Percentiles rank a stretch among this genome's conserved stretches.
These are phyloP conservation scores for Helicoverpa assulta DNA, from an alignment of 2,888 invertebrate genomes.

Conservation along the genomic window DNA sequence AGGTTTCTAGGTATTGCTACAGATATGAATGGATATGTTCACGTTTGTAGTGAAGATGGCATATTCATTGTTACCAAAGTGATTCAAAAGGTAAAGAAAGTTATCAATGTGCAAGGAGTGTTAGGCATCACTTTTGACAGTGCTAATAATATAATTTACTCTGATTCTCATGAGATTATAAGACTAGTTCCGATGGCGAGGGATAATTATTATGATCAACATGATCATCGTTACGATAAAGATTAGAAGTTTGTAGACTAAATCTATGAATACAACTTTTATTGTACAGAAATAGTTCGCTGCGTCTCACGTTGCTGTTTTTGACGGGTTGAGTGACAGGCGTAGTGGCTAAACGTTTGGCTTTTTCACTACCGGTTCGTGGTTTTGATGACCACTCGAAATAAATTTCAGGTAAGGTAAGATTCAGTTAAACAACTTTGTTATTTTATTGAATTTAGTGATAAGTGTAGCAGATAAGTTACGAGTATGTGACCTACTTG, in stretches of 20 bases:
- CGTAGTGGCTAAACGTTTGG: background rate
- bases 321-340: background rate
- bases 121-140: conserved; percentile 80
- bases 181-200: conserved; percentile 68
- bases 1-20: conserved; percentile 77
- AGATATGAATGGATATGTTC: conserved; percentile 75
- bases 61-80: conserved; percentile 78
- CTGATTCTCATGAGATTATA: conserved; percentile 79
- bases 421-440: too few species aligned
- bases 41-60: conserved; percentile 81
- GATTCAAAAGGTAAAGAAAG: conserved; percentile 74
- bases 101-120: conserved; percentile 76
- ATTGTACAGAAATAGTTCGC: background rate
- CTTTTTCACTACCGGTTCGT: background rate
- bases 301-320: background rate
- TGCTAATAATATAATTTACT: conserved; percentile 80
- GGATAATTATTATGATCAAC: conserved; percentile 38
- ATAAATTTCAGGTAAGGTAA: background rate
- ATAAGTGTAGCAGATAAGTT: too few species aligned
- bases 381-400: background rate
- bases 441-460: too few species aligned
- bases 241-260: conserved; percentile 4
- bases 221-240: conserved; percentile 10
- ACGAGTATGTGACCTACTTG: too few species aligned
- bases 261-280: background rate